Base-by-base conservation (phyloP, 2,888 invertebrate genomes). In the Eupithecia tripunctaria region DNA sequence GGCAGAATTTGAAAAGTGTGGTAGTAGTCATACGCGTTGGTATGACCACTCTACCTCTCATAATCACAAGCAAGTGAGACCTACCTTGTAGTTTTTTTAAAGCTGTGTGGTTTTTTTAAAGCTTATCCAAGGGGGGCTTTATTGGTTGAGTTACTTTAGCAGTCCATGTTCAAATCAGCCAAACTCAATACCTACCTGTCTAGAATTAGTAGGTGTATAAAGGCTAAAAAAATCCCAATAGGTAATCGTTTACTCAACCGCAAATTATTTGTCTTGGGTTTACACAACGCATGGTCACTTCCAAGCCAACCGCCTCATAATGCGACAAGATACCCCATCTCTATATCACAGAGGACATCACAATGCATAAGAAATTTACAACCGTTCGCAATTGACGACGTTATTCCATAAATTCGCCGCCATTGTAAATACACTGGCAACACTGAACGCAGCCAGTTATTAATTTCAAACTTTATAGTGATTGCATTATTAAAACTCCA, bases 321-420 rank as follows among this genome's bases (percentile, higher is more conserved):
- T 73, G 67, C 64, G 77, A 78, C 76, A 78, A 78, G 73, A 77
- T 76, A 70, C 60, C 60, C 75, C 72, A 70, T 70, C 76, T 76
- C 78, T 76, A 73, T 78, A 79, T 75, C 77, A 77, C 70, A 74
- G 70, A 59, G 68, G 64, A 76, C 74, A 80, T 81, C 79, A 82
- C 79, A 79, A 74, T 81, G 82, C 81, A 84, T 82, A 83, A 81
- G 80, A 81, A 82, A 82, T 80, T 80, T 72, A 68, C 78, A 70
- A 56, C 71, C 68, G 78, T 80, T 80, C 73, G 75, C 80, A 70
- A 81, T 73, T 81, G 74, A 78, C 70, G 71, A 82, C 78, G 82
- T 86, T 79, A 83, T 80, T 81, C 80, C 67, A 74, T 71, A 71
- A 80, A 82, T 82, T 81, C 82, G 84, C 71, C 79, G 77, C 73